phyloP scores from a whole-genome alignment of 64 coral and sea anemone genomes.

The Montipora cactus region DNA sequence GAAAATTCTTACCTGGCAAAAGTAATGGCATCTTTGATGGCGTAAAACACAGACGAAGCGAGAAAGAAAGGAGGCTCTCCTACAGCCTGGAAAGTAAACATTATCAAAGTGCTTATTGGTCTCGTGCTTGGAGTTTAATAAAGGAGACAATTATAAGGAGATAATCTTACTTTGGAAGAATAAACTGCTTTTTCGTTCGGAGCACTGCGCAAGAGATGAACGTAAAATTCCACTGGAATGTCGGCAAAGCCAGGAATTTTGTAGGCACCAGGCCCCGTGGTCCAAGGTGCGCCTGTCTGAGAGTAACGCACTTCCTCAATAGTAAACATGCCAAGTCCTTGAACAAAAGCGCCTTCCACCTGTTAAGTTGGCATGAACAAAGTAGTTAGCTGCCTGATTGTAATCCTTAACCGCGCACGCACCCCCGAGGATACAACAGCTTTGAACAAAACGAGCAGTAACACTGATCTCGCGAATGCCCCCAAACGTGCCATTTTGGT shows the following conservation, averaged over 20 bases:
- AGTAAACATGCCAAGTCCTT: slow-evolving; percentile 89
- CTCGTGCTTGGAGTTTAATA: no score
- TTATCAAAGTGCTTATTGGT: not conserved
- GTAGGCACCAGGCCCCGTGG: slow-evolving; percentile 89
- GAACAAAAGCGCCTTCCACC: slow-evolving; percentile 89
- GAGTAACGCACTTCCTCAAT: slow-evolving; percentile 86
- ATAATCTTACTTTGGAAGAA: slow-evolving; percentile 72
- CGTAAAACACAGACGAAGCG: slow-evolving; percentile 88
- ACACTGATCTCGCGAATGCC: no score
- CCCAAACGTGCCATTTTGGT: no score
- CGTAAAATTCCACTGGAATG: slow-evolving; percentile 89
- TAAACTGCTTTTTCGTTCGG: slow-evolving; percentile 92
- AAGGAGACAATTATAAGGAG: not conserved
- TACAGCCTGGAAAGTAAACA: slow-evolving; percentile 62
- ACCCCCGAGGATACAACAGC: no score
- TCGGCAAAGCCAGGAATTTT: slow-evolving; percentile 94
- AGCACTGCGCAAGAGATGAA: slow-evolving; percentile 84
- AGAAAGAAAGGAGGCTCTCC: slow-evolving; percentile 86
- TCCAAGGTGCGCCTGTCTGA: slow-evolving; percentile 73
- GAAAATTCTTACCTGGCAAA: slow-evolving; percentile 65
- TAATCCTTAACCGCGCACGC: no score
- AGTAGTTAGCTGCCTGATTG: not conserved
- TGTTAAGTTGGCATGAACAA: not conserved
- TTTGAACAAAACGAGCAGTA: no score
- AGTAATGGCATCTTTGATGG: slow-evolving; percentile 87